Evolutionary conservation across 1,140 invertebrate species (phyloP).

Genomic region (Nasonia vitripennis): DNA sequence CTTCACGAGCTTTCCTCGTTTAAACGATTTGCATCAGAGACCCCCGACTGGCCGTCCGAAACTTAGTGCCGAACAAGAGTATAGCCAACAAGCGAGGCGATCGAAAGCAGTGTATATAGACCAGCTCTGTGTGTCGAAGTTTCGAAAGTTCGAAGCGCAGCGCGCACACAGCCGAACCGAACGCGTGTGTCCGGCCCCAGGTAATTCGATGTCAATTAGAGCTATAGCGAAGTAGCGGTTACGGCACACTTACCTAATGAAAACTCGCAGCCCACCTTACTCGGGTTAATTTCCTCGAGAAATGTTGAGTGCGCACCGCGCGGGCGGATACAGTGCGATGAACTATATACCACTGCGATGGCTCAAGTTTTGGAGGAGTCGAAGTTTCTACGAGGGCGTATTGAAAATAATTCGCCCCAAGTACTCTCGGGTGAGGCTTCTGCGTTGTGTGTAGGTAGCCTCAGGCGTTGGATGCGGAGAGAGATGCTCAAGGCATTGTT

Average conservation of each 20-base stretch:
- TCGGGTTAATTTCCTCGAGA: constrained; percentile 2
- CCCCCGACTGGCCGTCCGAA: not conserved
- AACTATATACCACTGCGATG: not conserved
- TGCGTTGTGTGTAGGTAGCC: not conserved
- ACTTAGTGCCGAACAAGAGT: not conserved
- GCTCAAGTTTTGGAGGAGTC: not conserved
- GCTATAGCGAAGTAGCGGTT: constrained; percentile 6
- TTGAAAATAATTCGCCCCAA: not conserved
- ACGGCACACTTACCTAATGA: constrained; percentile 24
- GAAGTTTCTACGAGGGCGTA: not conserved
- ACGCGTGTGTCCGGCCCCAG: not conserved
- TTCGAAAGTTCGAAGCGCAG: not conserved
- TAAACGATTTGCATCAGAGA: not conserved
- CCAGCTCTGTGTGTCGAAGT: not conserved
- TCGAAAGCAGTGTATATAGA: not conserved
- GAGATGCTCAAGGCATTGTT: too few relatives aligned
- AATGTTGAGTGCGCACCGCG: not conserved
- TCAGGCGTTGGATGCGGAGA: too few relatives aligned
- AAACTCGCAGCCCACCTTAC: not conserved
- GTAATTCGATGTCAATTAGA: constrained; percentile 26
- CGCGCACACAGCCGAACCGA: not conserved
- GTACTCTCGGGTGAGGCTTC: not conserved
- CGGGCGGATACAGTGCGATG: not conserved
- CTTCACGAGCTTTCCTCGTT: not conserved
- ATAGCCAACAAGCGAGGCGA: not conserved